These are phyloP conservation scores for Propithecus coquereli DNA, from an alignment of 2,113 vertebrate genomes.

Conservation along the genomic window DNA sequence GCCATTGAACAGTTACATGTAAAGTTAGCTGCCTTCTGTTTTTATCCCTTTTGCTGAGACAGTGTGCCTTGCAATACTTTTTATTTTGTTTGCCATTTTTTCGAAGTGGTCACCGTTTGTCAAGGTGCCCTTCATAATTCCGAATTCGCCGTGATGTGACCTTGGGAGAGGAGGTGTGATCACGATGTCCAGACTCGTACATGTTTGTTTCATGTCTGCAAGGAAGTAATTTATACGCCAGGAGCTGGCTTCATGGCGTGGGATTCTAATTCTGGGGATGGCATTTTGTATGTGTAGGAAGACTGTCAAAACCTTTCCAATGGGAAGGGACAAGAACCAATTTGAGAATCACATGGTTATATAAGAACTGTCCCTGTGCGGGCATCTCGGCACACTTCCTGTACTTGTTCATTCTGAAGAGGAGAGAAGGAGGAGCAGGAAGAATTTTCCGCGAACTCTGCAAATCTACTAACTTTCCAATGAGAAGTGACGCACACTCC, in stretches of 20 bases:
- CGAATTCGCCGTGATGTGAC: not conserved
- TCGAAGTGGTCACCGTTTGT: not conserved
- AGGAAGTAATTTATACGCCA: not conserved
- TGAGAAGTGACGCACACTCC: not conserved
- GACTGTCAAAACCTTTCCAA: slow-evolving; percentile 59
- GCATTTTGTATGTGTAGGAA: slow-evolving; percentile 66
- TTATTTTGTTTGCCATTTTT: not conserved
- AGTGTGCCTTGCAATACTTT: not conserved
- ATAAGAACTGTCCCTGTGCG: not conserved
- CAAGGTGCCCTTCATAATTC: not conserved
- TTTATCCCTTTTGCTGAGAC: not conserved
- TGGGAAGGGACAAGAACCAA: slow-evolving; percentile 39
- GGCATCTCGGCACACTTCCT: not conserved
- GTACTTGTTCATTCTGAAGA: not conserved
- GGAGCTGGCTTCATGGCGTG: not conserved
- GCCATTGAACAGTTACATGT: accelerated
- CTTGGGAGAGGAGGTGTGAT: not conserved
- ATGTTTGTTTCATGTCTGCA: not conserved
- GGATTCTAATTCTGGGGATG: slow-evolving; percentile 62
- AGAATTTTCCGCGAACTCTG: not conserved
- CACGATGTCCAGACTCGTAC: not conserved
- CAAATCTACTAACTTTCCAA: not conserved
- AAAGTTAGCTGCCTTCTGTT: not conserved
- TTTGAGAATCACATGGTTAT: slow-evolving; percentile 39
- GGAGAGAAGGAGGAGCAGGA: not conserved